phyloP scores from a whole-genome alignment of 2,797 vertebrate species.

The Ataeniobius toweri region DNA sequence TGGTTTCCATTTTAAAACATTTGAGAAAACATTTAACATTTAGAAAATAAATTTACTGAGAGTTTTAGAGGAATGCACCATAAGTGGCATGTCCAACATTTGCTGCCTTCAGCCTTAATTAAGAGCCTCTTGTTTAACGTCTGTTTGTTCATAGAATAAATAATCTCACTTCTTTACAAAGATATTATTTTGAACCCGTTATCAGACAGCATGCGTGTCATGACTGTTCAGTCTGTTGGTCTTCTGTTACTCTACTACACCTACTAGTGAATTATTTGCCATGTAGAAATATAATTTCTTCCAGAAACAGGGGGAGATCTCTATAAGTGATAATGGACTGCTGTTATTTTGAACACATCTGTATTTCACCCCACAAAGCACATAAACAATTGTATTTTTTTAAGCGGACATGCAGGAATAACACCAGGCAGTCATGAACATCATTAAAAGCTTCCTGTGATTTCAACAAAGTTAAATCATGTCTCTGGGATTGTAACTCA shows the following conservation, averaged over 20 bases:
- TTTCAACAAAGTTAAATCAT: slow-evolving; percentile 35
- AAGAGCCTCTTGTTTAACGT: not conserved
- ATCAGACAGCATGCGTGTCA: not conserved
- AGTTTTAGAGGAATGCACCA: not conserved
- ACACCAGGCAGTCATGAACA: not conserved
- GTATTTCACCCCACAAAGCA: not conserved
- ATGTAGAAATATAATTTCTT: not conserved
- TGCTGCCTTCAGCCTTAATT: not conserved
- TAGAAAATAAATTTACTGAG: no score
- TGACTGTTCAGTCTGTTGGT: not conserved
- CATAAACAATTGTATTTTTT: not conserved
- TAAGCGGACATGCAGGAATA: not conserved
- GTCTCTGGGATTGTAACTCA: slow-evolving; percentile 54
- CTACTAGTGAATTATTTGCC: not conserved
- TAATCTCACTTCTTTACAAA: not conserved
- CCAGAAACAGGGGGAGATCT: not conserved
- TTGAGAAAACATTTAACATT: not conserved
- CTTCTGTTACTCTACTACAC: not conserved
- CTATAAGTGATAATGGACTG: not conserved
- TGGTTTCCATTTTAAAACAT: not conserved
- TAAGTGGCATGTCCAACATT: not conserved
- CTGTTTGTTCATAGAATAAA: not conserved
- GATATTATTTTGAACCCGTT: not conserved
- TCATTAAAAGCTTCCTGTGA: slow-evolving; percentile 4
- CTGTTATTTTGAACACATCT: slow-evolving; percentile 7